Evolutionary conservation across 2,113 vertebrate genomes (phyloP), one percentile per base, ranked within the genome.

Genomic region (Dolichallabes microphthalmus): DNA sequence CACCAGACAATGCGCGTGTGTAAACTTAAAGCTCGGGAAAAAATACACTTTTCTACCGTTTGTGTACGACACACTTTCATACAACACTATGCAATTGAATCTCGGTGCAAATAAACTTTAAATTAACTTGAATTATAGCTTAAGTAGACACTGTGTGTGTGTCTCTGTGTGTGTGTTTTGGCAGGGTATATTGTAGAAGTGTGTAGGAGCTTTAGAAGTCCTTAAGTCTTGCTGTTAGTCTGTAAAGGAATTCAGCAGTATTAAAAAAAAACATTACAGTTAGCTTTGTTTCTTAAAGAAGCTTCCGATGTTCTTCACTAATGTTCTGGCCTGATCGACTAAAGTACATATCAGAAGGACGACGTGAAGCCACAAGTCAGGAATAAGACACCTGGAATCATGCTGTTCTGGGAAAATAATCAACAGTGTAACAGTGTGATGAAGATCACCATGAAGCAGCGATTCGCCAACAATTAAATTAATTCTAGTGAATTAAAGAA

Each of bases 1-100:
- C 81, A 84, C 85, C 82, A 84, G 53, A 83, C 25, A 57, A 82
- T 32, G 85, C n/a, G 81, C n/a, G 73, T 64, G 53, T 75, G 55
- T 69, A 73, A 88, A 88, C 69, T 45, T 39, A 55, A 55, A 68
- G 53, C 76, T 77, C 58, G 64, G 8, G 7, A 57, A 3, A 52
- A 81, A 78, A 30, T 3, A 74, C 39, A 75, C 4, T 39, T 11
- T 69, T 83, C 35, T 30, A 30, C n/a, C 5, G 52, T 30, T 19
- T 27, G 2, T 57, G 8, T 30, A 12, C 39, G 5, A 22, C 14
- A 14, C 35, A 22, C 57, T 52, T 27, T 19, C 25, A 2, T 17
- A 50, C 17, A 30, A 58, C n/a, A 57, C 30, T 55, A 10, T 25
- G 57, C 77, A 81, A 15, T 27, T 55, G 50, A 13, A 76, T 32